phyloP scores from a whole-genome alignment of 2,797 vertebrate species.

The Tadarida brasiliensis region DNA sequence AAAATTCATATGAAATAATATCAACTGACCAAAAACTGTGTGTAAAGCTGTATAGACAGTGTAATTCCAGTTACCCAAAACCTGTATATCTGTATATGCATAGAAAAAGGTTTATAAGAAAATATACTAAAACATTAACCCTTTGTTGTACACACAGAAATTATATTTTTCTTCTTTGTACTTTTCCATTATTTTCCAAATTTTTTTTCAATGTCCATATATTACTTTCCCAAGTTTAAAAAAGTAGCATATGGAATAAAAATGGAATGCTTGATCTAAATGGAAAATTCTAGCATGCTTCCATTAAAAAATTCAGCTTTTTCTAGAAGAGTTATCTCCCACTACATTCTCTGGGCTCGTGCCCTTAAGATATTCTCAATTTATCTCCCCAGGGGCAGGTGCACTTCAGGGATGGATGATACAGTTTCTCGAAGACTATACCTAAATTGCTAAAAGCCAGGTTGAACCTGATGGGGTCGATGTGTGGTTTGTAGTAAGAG shows the following conservation, averaged over 20 bases:
- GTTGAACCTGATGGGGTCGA: not conserved
- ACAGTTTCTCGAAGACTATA: not conserved
- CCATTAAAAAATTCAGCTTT: not conserved
- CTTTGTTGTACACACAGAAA: not conserved
- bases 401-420: not conserved
- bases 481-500: not conserved
- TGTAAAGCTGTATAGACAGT: not conserved
- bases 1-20: conserved; percentile 2
- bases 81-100: not conserved
- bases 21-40: not conserved
- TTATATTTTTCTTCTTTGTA: conserved; percentile 8
- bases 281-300: not conserved
- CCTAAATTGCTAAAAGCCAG: not conserved
- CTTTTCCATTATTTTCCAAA: not conserved
- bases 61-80: not conserved
- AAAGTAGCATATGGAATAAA: not conserved
- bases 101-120: not conserved
- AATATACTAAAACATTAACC: not conserved
- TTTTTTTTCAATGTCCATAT: not conserved
- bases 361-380: not conserved
- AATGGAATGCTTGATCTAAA: not conserved
- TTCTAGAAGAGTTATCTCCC: not conserved
- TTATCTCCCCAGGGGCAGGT: not conserved
- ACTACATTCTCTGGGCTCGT: not conserved
- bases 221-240: conserved; percentile 16